phyloP scores from a whole-genome alignment of 2,888 invertebrate species.

The Drosophila nr. medialis region DNA sequence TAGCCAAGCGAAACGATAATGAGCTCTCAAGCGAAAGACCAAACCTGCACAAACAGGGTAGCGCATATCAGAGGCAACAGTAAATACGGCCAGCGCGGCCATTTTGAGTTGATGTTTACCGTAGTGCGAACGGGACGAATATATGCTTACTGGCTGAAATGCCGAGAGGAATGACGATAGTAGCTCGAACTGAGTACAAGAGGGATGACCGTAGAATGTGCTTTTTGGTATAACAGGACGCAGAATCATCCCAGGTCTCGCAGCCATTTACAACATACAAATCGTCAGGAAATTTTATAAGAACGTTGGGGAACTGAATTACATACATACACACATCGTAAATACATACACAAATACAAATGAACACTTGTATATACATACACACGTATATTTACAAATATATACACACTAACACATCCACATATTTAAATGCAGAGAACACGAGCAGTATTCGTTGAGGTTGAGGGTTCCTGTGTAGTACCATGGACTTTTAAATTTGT shows the following conservation, averaged over 20 bases:
- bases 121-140: conserved; percentile 34
- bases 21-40: conserved; percentile 83
- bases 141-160: background rate
- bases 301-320: conserved; percentile 39
- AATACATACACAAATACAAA: conserved; percentile 1
- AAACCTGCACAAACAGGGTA: conserved; percentile 64
- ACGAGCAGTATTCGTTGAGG: background rate
- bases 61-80: conserved; percentile 44
- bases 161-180: conserved; percentile 27
- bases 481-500: conserved; percentile 5
- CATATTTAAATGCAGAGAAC: background rate
- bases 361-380: conserved; percentile 3
- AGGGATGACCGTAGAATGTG: conserved; percentile 24
- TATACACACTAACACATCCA: background rate
- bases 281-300: conserved; percentile 49
- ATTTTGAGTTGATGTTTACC: conserved; percentile 44
- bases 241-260: conserved; percentile 50
- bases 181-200: background rate
- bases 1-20: conserved; percentile 84
- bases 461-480: background rate
- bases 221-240: conserved; percentile 38
- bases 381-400: conserved; percentile 1
- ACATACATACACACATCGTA: conserved; percentile 9
- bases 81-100: conserved; percentile 47
- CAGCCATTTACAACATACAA: conserved; percentile 55